Evolutionary conservation across 2,888 invertebrate genomes (phyloP), one percentile per base, ranked within the genome.

Genomic region (Neoitamus cyanurus): DNA sequence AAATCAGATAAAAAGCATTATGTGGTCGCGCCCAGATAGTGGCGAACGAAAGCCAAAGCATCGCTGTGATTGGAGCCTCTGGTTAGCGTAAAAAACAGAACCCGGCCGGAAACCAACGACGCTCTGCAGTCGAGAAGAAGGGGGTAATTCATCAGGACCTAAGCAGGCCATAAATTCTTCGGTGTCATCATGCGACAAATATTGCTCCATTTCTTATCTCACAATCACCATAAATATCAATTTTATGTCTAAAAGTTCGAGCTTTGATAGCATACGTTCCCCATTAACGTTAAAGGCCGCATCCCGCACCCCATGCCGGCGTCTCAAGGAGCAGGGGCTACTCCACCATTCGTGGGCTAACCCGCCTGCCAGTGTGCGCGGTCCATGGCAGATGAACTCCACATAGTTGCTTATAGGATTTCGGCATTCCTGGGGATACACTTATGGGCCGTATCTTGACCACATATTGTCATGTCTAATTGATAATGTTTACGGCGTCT

Each of bases 141-240:
- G 82, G 25, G 68, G 82, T 37, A 36, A 69, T 82, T 82, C 82
- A 46, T 82, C 48, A 82, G 25, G 36, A 69, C 68, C 69, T 83
- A 83, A 72, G 72, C 42, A 83, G 72, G 7, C 83, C 46, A 84
- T 84, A 84, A 84, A 84, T 84, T 78, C 36, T 78, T 78, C 36
- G 15, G 37, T 84, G 84, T 84, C 78, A 78, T 84, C 84, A 78
- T 84, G 84, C 84, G 84, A 84, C 84, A 84, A 84, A 84, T 84
- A 73, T 78, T 77, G 73, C 58, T 73, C 84, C 77, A 84, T 84
- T 84, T 78, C 84, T 84, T 84, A 84, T 84, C 84, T 58, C 34
- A 58, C 73, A 84, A 84, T 84, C 84, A 73, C 70, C 84, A 84
- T 84, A 84, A 84, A 84, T 84, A 84, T 84, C 77, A 73, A 78